Conservation (phyloP, 2,888 invertebrate genomes). For the Noctua comes region DNA sequence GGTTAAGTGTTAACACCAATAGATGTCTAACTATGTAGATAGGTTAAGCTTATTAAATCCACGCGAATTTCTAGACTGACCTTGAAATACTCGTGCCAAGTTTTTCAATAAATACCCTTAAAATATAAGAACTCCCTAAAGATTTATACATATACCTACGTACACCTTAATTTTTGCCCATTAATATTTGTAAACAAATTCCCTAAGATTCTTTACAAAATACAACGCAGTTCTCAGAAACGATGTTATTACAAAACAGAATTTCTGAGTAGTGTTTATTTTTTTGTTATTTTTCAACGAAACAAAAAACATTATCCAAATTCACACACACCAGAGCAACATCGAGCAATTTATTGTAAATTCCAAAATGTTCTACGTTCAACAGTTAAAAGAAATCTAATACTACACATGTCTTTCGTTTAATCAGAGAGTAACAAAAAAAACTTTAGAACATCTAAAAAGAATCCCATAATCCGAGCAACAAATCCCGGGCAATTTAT, state of each 20-base stretch:
- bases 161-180: background rate
- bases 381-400: background rate
- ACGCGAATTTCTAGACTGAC: background rate
- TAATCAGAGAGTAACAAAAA: conserved; percentile 24
- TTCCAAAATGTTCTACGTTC: background rate
- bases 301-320: background rate
- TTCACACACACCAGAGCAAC: background rate
- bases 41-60: background rate
- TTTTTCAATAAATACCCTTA: background rate
- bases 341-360: background rate
- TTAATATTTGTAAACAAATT: background rate
- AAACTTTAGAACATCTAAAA: conserved; percentile 47
- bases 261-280: background rate
- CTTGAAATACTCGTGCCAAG: background rate
- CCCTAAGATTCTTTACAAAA: background rate
- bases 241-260: background rate
- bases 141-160: too few species aligned
- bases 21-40: background rate
- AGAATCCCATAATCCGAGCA: conserved; percentile 64
- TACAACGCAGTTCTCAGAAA: conserved; percentile 6
- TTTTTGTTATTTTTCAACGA: background rate
- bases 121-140: too few species aligned
- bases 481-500: conserved; percentile 79
- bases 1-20: background rate
- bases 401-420: background rate